Evolutionary conservation across 1,140 invertebrate species (phyloP).

Genomic region (Periplaneta americana): DNA sequence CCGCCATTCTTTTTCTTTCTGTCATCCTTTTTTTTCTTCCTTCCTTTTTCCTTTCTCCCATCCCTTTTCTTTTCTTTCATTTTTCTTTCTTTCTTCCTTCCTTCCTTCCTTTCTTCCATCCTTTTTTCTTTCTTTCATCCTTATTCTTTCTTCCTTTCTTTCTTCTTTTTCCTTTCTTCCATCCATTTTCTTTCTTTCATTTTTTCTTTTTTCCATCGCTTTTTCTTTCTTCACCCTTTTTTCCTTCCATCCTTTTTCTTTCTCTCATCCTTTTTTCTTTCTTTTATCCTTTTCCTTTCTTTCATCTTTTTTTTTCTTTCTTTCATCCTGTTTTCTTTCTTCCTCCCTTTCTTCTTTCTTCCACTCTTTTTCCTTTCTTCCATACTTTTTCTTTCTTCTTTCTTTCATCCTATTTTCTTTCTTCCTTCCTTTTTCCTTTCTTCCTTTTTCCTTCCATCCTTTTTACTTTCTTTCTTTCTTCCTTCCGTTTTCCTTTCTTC

Average conservation of each 20-base stretch:
- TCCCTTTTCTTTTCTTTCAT: background rate
- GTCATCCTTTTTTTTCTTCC: too few relatives aligned
- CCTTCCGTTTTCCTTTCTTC: background rate
- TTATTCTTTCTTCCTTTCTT: background rate
- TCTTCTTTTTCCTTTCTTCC: background rate
- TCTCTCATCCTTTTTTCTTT: too few relatives aligned
- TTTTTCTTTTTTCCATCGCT: background rate
- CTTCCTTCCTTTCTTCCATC: background rate
- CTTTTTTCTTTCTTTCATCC: background rate
- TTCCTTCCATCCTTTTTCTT: background rate
- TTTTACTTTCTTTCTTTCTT: too few relatives aligned
- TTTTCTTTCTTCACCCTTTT: background rate
- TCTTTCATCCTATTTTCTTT: background rate
- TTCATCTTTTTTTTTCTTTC: too few relatives aligned
- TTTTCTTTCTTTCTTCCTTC: background rate
- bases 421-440: background rate
- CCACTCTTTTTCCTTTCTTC: background rate
- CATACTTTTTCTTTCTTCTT: too few relatives aligned
- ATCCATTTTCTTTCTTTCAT: background rate
- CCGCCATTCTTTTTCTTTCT: background rate
- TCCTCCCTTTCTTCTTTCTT: too few relatives aligned
- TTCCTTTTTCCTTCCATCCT: background rate
- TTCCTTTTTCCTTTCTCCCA: too few relatives aligned
- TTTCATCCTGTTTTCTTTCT: too few relatives aligned
- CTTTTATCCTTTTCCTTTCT: too few relatives aligned